Conservation (phyloP, 2,888 invertebrate species). For the Drosophila differens region DNA sequence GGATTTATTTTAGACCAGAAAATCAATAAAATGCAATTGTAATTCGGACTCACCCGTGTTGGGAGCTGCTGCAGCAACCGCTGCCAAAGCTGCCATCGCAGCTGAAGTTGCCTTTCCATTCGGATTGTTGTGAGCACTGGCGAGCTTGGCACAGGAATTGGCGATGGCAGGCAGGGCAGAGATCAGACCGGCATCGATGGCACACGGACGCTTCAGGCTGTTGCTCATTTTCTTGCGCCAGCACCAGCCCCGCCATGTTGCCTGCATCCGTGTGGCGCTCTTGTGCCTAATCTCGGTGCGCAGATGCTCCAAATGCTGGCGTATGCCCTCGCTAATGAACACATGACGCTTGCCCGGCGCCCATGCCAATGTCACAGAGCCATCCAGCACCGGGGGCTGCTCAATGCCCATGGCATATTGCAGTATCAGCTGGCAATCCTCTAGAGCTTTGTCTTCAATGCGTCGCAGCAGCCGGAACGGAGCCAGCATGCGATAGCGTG, state of each 20-base stretch:
- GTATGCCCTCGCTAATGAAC: constrained; percentile 96
- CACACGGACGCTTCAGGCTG: constrained; percentile 41
- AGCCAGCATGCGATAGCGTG: constrained; percentile 93
- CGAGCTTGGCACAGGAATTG: constrained; percentile 66
- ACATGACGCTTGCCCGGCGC: constrained; percentile 96
- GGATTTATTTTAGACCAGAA: neutral
- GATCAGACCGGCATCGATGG: constrained; percentile 36
- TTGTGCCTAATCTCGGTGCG: constrained; percentile 91
- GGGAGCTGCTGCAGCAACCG: constrained; percentile 70
- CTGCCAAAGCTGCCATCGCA: constrained; percentile 62
- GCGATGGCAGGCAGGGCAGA: constrained; percentile 45
- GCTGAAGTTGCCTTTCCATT: constrained; percentile 46
- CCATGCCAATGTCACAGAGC: constrained; percentile 92
- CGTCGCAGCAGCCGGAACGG: constrained; percentile 90
- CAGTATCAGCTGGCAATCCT: constrained; percentile 91
- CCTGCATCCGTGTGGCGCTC: constrained; percentile 93
- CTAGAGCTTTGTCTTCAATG: constrained; percentile 90
- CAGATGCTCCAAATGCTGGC: constrained; percentile 94
- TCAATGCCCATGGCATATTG: constrained; percentile 90
- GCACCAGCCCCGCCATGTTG: constrained; percentile 93
- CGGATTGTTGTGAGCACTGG: constrained; percentile 50
- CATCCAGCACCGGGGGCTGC: constrained; percentile 87
- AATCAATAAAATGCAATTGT: neutral
- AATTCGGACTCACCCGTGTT: constrained; percentile 75
- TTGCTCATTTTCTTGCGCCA: constrained; percentile 89